A percentile compares a stretch with the other conserved stretches of the same genome.
Evolutionary conservation across 2,113 vertebrate species (phyloP).

Genomic region (Merops nubicus): DNA sequence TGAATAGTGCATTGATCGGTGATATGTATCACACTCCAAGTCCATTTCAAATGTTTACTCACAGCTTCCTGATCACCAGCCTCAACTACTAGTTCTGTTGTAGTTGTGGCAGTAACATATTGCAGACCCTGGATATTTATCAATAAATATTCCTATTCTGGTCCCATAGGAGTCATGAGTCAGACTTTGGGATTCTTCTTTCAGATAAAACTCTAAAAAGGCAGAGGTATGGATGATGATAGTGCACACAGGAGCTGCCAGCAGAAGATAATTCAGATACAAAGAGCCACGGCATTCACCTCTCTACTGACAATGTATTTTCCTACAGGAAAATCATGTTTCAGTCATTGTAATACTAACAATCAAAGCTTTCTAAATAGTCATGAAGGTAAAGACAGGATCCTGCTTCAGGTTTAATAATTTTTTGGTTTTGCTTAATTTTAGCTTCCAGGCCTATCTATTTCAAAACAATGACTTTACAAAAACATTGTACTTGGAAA

Average conservation of each 20-base stretch:
- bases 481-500: neutral
- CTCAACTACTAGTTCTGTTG: neutral
- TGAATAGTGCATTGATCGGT: neutral
- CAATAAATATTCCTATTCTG: neutral
- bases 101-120: neutral
- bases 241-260: neutral
- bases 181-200: neutral
- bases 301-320: neutral
- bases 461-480: neutral
- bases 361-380: neutral
- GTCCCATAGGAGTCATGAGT: neutral
- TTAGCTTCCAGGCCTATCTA: neutral
- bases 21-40: neutral
- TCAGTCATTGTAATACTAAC: neutral
- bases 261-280: neutral
- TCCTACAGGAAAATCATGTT: neutral
- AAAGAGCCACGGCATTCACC: neutral
- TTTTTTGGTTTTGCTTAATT: neutral
- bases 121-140: neutral
- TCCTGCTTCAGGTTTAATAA: neutral
- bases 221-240: neutral
- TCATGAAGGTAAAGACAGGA: neutral
- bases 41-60: neutral
- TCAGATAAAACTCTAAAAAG: neutral
- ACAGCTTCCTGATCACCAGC: neutral